Evolutionary conservation across 64 coral and sea anemone species (phyloP).

Genomic region (Pachyseris speciosa): DNA sequence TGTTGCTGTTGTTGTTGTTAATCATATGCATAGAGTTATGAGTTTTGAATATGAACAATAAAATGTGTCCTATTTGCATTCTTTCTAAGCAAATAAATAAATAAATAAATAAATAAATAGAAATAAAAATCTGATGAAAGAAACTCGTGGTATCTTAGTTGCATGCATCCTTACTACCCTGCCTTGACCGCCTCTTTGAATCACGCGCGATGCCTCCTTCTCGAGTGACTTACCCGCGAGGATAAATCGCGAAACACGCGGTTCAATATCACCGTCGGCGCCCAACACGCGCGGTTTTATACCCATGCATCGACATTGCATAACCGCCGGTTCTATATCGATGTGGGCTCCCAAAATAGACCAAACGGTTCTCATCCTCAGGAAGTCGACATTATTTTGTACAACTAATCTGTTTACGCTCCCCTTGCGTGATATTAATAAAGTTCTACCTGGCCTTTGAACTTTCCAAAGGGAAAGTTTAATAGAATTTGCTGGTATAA

Average conservation of each 20-base stretch:
- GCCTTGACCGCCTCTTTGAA: neutral
- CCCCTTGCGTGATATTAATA: neutral
- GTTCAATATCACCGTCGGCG: neutral
- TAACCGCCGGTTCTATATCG: neutral
- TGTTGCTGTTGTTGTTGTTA: too few species aligned
- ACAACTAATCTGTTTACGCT: slow-evolving; percentile 18
- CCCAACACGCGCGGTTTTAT: neutral
- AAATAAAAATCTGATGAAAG: too few species aligned
- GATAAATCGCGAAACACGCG: neutral
- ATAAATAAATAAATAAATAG: too few species aligned
- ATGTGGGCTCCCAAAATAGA: neutral
- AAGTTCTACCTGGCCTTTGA: neutral
- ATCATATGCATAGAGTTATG: too few species aligned
- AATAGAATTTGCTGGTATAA: neutral
- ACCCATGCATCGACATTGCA: neutral
- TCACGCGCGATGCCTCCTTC: neutral
- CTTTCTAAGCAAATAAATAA: too few species aligned
- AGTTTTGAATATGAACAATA: too few species aligned
- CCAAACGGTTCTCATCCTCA: neutral
- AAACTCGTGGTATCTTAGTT: too few species aligned
- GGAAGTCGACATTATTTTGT: neutral
- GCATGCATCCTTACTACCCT: too few species aligned
- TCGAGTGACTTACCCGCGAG: neutral
- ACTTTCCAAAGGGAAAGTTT: neutral
- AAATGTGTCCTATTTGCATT: too few species aligned